Conservation (phyloP, 2,888 invertebrate species). For the Catocala nupta region DNA sequence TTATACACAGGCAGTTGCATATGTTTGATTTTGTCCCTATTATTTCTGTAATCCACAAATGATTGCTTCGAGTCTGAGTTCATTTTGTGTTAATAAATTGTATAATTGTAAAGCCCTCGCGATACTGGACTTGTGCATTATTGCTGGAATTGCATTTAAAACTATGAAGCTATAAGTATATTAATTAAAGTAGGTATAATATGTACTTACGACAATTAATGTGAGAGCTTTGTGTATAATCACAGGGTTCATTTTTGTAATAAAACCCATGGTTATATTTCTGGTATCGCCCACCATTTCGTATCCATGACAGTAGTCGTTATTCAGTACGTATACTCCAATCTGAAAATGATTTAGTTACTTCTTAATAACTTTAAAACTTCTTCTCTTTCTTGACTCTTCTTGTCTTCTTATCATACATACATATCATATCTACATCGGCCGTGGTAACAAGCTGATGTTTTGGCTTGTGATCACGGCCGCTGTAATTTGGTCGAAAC, state of each 20-base stretch:
- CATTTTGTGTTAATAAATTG: too few relatives aligned
- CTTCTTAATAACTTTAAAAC: background rate
- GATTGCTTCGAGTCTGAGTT: too few relatives aligned
- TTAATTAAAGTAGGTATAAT: background rate
- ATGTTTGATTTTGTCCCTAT: too few relatives aligned
- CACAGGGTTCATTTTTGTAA: background rate
- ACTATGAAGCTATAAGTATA: background rate
- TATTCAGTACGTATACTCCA: background rate
- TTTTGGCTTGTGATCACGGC: too few relatives aligned
- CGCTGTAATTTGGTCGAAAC: too few relatives aligned
- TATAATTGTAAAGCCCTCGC: too few relatives aligned
- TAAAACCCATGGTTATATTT: background rate
- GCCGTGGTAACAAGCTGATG: background rate
- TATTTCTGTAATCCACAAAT: too few relatives aligned
- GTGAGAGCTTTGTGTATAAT: background rate
- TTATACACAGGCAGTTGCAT: too few relatives aligned
- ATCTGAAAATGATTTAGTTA: background rate
- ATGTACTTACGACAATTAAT: background rate
- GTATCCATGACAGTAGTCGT: conserved; percentile 2
- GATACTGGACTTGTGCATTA: too few relatives aligned
- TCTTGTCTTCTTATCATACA: background rate
- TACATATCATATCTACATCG: background rate
- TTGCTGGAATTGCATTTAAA: too few relatives aligned
- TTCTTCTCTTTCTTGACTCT: background rate
- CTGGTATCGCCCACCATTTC: background rate